Percentiles rank a stretch among this genome's conserved stretches.
Evolutionary conservation across 2,113 vertebrate species (phyloP).

Genomic region (Cynocephalus volans): DNA sequence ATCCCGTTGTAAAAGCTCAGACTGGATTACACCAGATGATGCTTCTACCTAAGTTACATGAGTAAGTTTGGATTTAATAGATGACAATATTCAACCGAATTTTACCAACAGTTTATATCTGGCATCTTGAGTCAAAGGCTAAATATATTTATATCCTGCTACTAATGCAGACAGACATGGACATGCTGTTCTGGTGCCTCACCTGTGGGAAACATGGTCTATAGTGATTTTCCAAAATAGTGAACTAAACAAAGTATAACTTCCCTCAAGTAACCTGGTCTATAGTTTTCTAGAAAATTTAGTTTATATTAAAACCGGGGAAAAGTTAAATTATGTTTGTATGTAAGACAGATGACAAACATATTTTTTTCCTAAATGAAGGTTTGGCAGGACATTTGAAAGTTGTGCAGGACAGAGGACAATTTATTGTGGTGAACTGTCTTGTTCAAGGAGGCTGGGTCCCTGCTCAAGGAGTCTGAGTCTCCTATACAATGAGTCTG

Average conservation of each 20-base stretch:
- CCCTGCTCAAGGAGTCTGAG: too few species aligned
- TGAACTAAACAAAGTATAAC: neutral
- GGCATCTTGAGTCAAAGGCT: neutral
- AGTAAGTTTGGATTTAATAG: neutral
- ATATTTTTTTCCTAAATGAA: neutral
- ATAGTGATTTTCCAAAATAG: conserved; percentile 12
- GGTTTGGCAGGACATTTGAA: neutral
- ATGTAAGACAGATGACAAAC: neutral
- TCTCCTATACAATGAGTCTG: too few species aligned
- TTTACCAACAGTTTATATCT: neutral
- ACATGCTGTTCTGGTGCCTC: neutral
- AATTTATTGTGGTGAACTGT: neutral
- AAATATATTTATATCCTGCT: neutral
- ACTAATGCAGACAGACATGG: neutral
- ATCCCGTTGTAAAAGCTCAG: neutral
- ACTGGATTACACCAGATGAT: neutral
- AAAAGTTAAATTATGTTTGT: neutral
- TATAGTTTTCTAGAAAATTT: neutral
- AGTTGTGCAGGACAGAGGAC: neutral
- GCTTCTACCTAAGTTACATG: neutral
- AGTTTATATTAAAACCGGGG: neutral
- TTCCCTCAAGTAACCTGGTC: neutral
- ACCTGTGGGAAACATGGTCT: neutral
- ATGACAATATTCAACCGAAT: neutral
- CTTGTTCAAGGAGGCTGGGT: neutral